phyloP scores from a whole-genome alignment of 2,888 invertebrate species.

The Arge pagana region DNA sequence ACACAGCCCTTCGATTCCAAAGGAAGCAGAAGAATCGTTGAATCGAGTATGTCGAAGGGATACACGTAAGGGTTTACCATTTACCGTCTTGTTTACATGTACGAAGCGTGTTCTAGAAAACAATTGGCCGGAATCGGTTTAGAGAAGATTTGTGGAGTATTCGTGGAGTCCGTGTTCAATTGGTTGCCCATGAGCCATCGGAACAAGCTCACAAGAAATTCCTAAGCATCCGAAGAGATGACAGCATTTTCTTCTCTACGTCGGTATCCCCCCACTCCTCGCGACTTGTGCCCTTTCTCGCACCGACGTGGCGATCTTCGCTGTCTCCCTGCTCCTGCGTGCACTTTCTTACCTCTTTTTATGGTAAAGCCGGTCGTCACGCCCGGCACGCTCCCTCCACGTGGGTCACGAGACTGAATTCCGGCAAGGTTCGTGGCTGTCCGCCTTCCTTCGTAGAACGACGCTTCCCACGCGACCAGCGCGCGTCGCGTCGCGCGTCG shows the following conservation, averaged over 20 bases:
- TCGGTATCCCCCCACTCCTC: neutral
- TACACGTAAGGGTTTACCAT: too few relatives aligned
- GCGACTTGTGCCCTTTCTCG: neutral
- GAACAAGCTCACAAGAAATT: too few relatives aligned
- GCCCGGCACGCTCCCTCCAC: constrained; percentile 56
- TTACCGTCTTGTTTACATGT: too few relatives aligned
- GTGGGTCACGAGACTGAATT: constrained; percentile 47
- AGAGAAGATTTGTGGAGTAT: too few relatives aligned
- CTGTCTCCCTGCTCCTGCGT: constrained; percentile 13
- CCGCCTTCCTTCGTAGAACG: constrained; percentile 44
- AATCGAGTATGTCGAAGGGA: too few relatives aligned
- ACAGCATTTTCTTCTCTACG: constrained; percentile 14
- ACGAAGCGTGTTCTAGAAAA: too few relatives aligned
- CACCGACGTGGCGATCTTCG: constrained; percentile 17
- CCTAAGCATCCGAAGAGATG: constrained; percentile 8
- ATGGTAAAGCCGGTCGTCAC: constrained; percentile 45
- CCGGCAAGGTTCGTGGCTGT: constrained; percentile 41
- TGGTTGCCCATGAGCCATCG: too few relatives aligned
- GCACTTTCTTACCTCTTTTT: constrained; percentile 20
- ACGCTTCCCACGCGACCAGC: constrained; percentile 52
- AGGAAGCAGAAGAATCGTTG: too few relatives aligned
- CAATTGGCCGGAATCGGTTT: too few relatives aligned
- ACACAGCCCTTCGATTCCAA: too few relatives aligned
- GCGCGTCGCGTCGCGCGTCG: constrained; percentile 36
- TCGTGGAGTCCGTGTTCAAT: too few relatives aligned